Evolutionary conservation across 2,797 vertebrate genomes (phyloP).

Genomic region (Eidolon dupreanum): DNA sequence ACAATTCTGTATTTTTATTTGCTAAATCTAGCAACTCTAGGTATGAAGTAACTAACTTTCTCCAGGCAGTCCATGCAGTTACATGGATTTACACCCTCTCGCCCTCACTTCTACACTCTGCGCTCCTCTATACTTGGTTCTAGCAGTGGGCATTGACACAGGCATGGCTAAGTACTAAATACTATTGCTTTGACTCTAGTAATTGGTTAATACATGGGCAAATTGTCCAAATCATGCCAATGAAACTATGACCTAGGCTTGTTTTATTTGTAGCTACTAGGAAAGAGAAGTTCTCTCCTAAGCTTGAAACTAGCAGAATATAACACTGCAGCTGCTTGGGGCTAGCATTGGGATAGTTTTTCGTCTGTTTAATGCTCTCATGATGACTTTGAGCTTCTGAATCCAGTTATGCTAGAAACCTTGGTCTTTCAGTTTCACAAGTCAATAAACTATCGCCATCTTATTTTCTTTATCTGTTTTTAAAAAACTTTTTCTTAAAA

Average conservation of each 20-base stretch:
- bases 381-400: not conserved
- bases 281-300: not conserved
- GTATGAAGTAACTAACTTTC: not conserved
- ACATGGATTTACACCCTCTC: fast-evolving
- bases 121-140: not conserved
- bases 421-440: not conserved
- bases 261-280: not conserved
- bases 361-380: not conserved
- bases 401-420: not conserved
- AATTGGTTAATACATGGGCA: not conserved
- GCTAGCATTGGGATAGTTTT: not conserved
- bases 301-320: not conserved
- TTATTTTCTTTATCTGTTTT: not conserved
- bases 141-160: not conserved
- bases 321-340: not conserved
- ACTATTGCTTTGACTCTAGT: not conserved
- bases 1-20: not conserved
- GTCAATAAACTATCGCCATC: not conserved
- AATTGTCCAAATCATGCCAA: not conserved
- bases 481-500: not conserved
- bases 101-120: not conserved
- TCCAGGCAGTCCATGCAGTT: fast-evolving
- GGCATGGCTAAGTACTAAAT: not conserved
- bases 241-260: not conserved
- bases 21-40: not conserved